phyloP scores from a whole-genome alignment of 2,888 invertebrate species.

The Hecatera dysodea region DNA sequence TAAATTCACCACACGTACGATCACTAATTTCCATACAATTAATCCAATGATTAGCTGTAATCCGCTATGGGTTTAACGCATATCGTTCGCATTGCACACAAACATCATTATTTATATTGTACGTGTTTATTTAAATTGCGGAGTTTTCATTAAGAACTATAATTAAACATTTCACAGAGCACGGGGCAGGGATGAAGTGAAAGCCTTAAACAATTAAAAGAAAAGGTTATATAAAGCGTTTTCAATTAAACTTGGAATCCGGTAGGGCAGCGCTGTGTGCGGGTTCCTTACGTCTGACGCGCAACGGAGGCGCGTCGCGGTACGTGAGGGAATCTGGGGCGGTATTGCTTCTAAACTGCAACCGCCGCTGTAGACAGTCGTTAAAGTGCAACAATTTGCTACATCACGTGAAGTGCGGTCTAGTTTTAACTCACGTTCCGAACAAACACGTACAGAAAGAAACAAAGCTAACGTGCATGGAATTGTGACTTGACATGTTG shows the following conservation, averaged over 20 bases:
- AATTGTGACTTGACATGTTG: conserved; percentile 48
- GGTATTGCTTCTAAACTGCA: conserved; percentile 78
- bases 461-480: conserved; percentile 56
- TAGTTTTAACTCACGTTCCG: conserved; percentile 70
- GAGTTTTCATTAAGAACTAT: conserved; percentile 70
- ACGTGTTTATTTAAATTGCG: conserved; percentile 67
- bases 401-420: conserved; percentile 72
- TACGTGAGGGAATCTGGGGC: conserved; percentile 81
- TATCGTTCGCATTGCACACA: conserved; percentile 72
- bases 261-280: conserved; percentile 76
- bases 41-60: conserved; percentile 87
- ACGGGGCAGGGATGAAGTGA: conserved; percentile 69
- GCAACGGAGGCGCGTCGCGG: conserved; percentile 57
- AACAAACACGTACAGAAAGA: conserved; percentile 64
- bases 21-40: conserved; percentile 87
- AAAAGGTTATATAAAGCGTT: conserved; percentile 85
- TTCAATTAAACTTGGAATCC: conserved; percentile 89
- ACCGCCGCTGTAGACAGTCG: conserved; percentile 73
- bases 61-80: conserved; percentile 78
- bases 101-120: conserved; percentile 65
- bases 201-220: conserved; percentile 83
- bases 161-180: conserved; percentile 73
- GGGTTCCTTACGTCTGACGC: conserved; percentile 76
- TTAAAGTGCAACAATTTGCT: conserved; percentile 85
- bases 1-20: conserved; percentile 83